phyloP scores from a whole-genome alignment of 1,140 invertebrate genomes.

The Drosophila ananassae region DNA sequence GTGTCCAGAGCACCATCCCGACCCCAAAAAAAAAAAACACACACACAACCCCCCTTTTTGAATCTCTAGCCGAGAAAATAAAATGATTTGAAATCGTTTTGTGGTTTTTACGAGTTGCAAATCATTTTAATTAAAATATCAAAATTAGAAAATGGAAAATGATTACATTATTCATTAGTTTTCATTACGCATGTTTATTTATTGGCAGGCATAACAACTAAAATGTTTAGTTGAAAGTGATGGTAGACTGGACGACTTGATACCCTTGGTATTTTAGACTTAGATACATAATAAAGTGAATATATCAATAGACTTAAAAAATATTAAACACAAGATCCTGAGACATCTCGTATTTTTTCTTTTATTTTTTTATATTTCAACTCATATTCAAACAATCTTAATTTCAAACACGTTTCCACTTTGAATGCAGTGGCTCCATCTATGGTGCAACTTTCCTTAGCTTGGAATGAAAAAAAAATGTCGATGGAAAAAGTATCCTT shows the following conservation, averaged over 20 bases:
- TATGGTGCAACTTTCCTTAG: conserved; percentile 23
- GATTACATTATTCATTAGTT: conserved; percentile 84
- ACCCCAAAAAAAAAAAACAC: neutral
- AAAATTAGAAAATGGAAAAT: conserved; percentile 83
- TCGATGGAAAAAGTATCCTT: neutral
- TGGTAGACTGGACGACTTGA: neutral
- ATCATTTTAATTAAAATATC: conserved; percentile 84
- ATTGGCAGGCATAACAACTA: conserved; percentile 50
- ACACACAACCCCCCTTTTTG: neutral
- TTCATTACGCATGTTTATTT: conserved; percentile 82
- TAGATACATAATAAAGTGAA: no score
- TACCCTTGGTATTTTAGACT: neutral
- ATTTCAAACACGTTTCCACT: neutral
- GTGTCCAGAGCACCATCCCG: neutral
- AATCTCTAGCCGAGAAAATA: conserved; percentile 1
- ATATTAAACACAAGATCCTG: no score
- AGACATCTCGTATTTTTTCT: no score
- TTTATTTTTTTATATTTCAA: no score
- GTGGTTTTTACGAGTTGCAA: conserved; percentile 83
- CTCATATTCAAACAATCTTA: no score
- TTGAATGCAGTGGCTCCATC: conserved; percentile 47
- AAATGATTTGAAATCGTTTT: conserved; percentile 84
- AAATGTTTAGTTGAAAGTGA: neutral
- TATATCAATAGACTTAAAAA: no score
- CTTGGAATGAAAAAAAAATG: conserved; percentile 9